phyloP scores from a whole-genome alignment of 2,113 vertebrate species.

The Bubalus kerabau region DNA sequence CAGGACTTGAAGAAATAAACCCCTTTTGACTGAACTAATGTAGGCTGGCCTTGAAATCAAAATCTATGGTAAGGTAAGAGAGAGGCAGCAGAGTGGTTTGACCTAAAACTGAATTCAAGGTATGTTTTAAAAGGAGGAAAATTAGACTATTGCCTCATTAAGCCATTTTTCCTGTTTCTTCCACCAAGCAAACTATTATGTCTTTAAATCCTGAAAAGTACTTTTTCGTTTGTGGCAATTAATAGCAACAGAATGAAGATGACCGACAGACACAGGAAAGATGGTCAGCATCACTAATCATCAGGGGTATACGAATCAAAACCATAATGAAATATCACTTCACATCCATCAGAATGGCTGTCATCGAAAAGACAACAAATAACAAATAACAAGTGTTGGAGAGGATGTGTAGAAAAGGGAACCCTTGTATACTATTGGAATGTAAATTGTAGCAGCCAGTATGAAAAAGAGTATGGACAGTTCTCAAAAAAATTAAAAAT shows the following conservation, averaged over 20 bases:
- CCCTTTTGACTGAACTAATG: neutral
- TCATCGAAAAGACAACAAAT: neutral
- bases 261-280: neutral
- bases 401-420: neutral
- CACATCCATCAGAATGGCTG: neutral
- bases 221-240: neutral
- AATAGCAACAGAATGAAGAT: neutral
- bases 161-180: neutral
- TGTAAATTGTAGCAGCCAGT: neutral
- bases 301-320: neutral
- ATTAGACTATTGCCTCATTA: neutral
- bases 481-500: neutral
- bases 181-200: neutral
- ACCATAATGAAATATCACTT: neutral
- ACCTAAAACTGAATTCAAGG: neutral
- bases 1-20: neutral
- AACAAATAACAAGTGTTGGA: neutral
- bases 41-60: neutral
- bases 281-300: neutral
- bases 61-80: neutral
- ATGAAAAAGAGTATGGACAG: neutral
- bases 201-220: neutral
- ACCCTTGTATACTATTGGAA: neutral
- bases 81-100: neutral
- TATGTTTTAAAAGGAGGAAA: neutral